Conservation (phyloP, 2,113 vertebrate species). For the Mastomys coucha region DNA sequence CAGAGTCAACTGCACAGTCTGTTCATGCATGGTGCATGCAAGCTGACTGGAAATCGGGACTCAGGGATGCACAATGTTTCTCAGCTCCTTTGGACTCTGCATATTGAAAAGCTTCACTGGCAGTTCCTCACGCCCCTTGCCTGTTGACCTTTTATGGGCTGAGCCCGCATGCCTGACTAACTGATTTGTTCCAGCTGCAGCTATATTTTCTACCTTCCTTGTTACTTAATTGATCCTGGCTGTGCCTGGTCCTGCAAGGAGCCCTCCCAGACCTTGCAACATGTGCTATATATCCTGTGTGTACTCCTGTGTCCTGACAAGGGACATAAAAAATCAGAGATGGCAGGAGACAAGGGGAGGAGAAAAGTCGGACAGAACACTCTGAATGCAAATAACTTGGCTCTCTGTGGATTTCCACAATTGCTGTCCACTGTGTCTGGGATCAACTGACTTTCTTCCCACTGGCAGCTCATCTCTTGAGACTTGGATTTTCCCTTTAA, state of each 20-base stretch:
- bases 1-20: neutral
- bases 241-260: constrained; percentile 74
- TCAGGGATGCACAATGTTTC: neutral
- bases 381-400: constrained; percentile 44
- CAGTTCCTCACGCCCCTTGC: constrained; percentile 6
- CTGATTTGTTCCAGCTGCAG: constrained; percentile 82
- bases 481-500: constrained; percentile 41
- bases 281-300: constrained; percentile 73
- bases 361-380: neutral
- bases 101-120: constrained; percentile 5
- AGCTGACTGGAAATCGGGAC: neutral
- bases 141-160: constrained; percentile 77
- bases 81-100: neutral
- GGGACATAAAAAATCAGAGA: constrained; percentile 78
- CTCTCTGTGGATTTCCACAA: neutral
- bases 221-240: constrained; percentile 81
- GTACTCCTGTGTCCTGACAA: constrained; percentile 72
- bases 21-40: neutral
- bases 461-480: neutral
- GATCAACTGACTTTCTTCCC: constrained; percentile 13
- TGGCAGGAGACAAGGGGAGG: constrained; percentile 69
- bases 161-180: constrained; percentile 63
- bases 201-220: constrained; percentile 75
- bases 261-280: constrained; percentile 68
- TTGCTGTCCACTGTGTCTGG: neutral